Evolutionary conservation across 2,113 vertebrate genomes (phyloP), one percentile per base, ranked within the genome.

Genomic region (Hucho hucho): DNA sequence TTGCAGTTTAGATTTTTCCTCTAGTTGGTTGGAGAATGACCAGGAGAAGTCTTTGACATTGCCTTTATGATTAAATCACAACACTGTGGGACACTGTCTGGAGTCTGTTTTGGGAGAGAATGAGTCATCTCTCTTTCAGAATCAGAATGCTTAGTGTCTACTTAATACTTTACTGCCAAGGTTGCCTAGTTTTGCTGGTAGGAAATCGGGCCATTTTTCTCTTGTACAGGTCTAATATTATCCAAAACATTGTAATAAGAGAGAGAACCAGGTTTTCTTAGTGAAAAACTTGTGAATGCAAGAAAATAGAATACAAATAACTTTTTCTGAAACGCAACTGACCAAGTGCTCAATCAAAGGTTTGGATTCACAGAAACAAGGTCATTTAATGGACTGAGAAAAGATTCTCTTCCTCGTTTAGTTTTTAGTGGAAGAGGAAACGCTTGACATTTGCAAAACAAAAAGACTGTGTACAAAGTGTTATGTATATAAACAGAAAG

Each of bases 401-500:
- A 69, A 70, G 79, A 84, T 77, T 43, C 68, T 43, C 77, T 84
- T 79, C 83, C 81, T 81, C 76, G 81, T 79, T 61, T 84, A 65
- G 80, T 79, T 72, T 77, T 69, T 80, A 66, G 53, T 87, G 87
- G 75, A 81, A 79, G 80, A 53, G 1, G 16, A 4, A 53, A 14
- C 81, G 77, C 81, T 86, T 85, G 72, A 75, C 84, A 75, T 77
- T 86, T 72, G 74, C 72, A 79, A 86, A 89, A 87, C 85, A 87
- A 90, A 85, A 86, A 83, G 85, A 68, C 67, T 92, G 89, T n/a
- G n/a, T 89, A n/a, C n/a, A n/a, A n/a, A n/a, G 90, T 91, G 89
- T 93, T 93, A 87, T 92, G 90, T 93, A 91, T 88, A 92, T 92
- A 90, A 88, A 89, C 81, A 79, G 75, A 63, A 92, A 90, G 91